phyloP scores from a whole-genome alignment of 1,140 invertebrate species.

The Drosophila oshimai region DNA sequence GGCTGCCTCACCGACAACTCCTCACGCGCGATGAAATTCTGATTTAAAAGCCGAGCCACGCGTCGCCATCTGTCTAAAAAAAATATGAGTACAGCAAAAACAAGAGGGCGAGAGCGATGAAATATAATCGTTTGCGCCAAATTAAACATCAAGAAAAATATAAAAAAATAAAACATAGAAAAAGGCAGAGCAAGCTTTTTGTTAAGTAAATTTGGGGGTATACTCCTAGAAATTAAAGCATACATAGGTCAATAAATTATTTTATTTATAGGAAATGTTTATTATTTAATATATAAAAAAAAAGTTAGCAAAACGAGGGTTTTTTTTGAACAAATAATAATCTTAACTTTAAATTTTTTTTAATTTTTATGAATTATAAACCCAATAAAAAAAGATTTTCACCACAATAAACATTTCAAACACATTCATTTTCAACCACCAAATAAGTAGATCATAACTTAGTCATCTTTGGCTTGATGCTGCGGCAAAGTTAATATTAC shows the following conservation, averaged over 20 bases:
- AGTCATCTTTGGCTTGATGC: constrained; percentile 9
- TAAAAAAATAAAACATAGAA: constrained; percentile 35
- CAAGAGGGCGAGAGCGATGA: constrained; percentile 3
- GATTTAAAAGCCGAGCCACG: constrained; percentile 60
- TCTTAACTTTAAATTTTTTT: too few species aligned
- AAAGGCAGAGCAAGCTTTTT: constrained; percentile 1
- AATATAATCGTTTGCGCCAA: constrained; percentile 64
- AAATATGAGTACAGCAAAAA: constrained; percentile 12
- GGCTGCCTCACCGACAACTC: constrained; percentile 5
- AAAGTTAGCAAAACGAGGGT: too few species aligned
- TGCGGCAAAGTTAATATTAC: constrained; percentile 44
- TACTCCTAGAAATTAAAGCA: constrained; percentile 5
- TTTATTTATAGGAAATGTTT: not conserved
- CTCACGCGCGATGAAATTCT: constrained; percentile 47
- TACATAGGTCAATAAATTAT: not conserved
- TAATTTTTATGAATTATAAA: too few species aligned
- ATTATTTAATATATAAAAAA: too few species aligned
- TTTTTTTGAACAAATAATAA: too few species aligned
- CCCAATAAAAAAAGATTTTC: too few species aligned
- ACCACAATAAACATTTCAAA: not conserved
- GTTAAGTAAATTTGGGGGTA: not conserved
- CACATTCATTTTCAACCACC: not conserved
- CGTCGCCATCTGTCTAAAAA: not conserved
- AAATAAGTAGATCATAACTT: constrained; percentile 17
- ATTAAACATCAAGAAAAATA: constrained; percentile 58